Evolutionary conservation across 2,888 invertebrate genomes (phyloP).

Genomic region (Xylota segnis): DNA sequence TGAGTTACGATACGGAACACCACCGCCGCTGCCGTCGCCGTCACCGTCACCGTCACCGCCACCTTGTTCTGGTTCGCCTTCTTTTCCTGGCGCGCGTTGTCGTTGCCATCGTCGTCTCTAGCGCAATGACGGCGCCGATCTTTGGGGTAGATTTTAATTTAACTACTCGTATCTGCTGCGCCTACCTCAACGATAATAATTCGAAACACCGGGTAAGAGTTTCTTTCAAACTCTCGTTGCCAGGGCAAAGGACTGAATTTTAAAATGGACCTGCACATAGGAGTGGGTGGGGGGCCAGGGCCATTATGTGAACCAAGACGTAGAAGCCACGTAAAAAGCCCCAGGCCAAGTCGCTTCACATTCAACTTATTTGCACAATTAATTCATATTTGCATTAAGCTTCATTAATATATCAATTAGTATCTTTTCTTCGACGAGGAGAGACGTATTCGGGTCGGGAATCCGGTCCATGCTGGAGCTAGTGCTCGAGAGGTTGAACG

Average conservation of each 20-base stretch:
- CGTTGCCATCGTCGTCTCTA: slow-evolving; percentile 10
- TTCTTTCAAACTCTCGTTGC: slow-evolving; percentile 27
- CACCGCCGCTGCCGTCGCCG: too few relatives aligned
- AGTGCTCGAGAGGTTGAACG: slow-evolving; percentile 13
- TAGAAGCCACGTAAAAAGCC: slow-evolving; percentile 19
- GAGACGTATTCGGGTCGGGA: slow-evolving; percentile 15
- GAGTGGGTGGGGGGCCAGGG: slow-evolving; percentile 29
- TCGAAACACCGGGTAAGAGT: slow-evolving; percentile 41
- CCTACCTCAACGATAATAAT: slow-evolving; percentile 64
- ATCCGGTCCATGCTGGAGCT: background rate
- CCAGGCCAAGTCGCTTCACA: slow-evolving; percentile 35
- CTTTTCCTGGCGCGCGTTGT: slow-evolving; percentile 20
- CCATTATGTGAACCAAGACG: slow-evolving; percentile 57
- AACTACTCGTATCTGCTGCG: slow-evolving; percentile 62
- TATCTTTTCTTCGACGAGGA: slow-evolving; percentile 12
- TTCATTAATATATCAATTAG: slow-evolving; percentile 71
- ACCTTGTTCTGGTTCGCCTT: slow-evolving; percentile 28
- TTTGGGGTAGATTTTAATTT: slow-evolving; percentile 68
- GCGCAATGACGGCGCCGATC: slow-evolving; percentile 37
- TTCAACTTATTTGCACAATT: slow-evolving; percentile 67
- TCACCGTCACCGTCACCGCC: slow-evolving; percentile 25
- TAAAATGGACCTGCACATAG: slow-evolving; percentile 17
- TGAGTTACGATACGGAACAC: slow-evolving; percentile 69
- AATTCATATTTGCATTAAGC: slow-evolving; percentile 68
- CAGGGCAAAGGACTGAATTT: slow-evolving; percentile 20